Conservation (phyloP, 2,113 vertebrate species). For the Montifringilla adamsi region DNA sequence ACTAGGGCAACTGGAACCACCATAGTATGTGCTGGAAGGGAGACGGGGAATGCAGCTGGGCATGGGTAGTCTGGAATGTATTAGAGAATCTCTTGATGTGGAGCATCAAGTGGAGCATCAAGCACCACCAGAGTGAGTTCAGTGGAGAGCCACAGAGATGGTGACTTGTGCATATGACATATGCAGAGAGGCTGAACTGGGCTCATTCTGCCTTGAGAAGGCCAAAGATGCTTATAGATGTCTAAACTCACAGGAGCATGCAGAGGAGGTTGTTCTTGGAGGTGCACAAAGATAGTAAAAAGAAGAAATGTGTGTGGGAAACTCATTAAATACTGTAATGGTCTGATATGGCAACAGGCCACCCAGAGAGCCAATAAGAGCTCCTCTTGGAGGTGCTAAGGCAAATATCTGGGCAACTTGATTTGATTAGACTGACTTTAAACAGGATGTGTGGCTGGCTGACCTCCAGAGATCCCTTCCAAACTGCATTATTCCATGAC, state of each 20-base stretch:
- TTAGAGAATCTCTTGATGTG: background rate
- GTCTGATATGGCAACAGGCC: background rate
- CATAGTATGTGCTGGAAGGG: background rate
- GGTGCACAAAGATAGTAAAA: background rate
- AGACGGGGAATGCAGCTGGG: background rate
- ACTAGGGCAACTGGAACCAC: background rate
- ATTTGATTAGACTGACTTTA: background rate
- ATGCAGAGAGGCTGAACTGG: background rate
- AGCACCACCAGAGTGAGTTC: background rate
- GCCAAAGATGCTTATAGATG: background rate
- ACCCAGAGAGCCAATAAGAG: background rate
- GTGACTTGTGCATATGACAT: background rate
- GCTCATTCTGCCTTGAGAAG: background rate
- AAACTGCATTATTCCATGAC: background rate
- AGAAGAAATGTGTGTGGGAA: background rate
- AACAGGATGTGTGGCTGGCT: background rate
- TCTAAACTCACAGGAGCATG: background rate
- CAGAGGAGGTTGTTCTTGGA: background rate
- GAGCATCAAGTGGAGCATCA: background rate
- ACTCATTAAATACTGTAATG: background rate
- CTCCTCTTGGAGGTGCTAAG: background rate
- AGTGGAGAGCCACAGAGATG: background rate
- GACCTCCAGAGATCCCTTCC: background rate
- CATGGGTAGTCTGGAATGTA: background rate
- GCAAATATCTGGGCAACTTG: background rate